phyloP scores from a whole-genome alignment of 2,113 vertebrate species.

The Sakesphorus luctuosus region DNA sequence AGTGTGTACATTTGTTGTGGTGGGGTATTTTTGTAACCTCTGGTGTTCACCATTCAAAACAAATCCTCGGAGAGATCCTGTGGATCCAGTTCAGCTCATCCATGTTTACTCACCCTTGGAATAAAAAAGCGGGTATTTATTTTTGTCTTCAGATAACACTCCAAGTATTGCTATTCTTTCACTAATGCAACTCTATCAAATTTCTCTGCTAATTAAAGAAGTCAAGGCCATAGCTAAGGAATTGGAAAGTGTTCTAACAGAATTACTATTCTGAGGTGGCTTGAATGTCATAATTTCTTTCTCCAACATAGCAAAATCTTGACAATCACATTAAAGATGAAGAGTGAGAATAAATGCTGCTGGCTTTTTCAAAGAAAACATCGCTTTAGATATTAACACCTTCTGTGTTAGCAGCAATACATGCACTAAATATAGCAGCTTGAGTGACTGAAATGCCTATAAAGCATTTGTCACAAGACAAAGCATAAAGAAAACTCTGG shows the following conservation, averaged over 20 bases:
- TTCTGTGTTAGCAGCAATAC: slow-evolving; percentile 34
- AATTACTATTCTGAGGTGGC: slow-evolving; percentile 27
- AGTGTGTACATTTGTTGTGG: not conserved
- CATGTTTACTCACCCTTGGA: not conserved
- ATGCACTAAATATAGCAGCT: slow-evolving; percentile 20
- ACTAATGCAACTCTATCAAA: not conserved
- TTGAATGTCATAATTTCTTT: slow-evolving; percentile 17
- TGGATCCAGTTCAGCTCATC: not conserved
- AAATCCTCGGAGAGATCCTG: not conserved
- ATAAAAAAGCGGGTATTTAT: not conserved
- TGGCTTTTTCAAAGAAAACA: slow-evolving; percentile 12
- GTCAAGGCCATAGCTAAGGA: not conserved
- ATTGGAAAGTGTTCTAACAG: slow-evolving; percentile 5
- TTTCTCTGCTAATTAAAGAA: slow-evolving; percentile 46
- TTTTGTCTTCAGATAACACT: not conserved
- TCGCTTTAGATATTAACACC: slow-evolving; percentile 33
- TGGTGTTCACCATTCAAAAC: not conserved
- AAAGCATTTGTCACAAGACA: slow-evolving; percentile 12
- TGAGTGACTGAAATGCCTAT: slow-evolving; percentile 13
- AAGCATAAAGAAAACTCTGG: not conserved
- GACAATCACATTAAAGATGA: slow-evolving; percentile 11
- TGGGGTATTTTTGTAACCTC: not conserved
- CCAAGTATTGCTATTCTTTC: not conserved
- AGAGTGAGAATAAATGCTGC: slow-evolving; percentile 9
- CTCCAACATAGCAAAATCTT: slow-evolving; percentile 4